phyloP scores from a whole-genome alignment of 2,113 vertebrate species.

The Physeter macrocephalus region DNA sequence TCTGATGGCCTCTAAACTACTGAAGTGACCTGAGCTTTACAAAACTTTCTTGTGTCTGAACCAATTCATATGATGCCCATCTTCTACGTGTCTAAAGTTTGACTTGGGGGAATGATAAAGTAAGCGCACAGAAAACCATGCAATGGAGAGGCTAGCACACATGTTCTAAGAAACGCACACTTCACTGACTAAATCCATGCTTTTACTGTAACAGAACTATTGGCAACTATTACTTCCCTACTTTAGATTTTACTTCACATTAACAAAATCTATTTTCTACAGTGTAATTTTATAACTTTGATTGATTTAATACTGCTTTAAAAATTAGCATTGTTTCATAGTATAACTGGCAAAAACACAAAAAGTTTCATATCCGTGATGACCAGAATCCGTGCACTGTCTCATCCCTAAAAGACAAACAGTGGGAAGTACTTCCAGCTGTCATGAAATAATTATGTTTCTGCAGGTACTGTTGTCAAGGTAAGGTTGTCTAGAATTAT shows the following conservation, averaged over 20 bases:
- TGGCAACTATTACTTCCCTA: background rate
- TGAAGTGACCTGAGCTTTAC: background rate
- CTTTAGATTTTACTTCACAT: background rate
- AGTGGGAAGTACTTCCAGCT: background rate
- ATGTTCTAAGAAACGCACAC: background rate
- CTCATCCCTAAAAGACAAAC: background rate
- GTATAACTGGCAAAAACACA: background rate
- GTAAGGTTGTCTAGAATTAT: background rate
- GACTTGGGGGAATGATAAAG: background rate
- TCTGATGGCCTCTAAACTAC: background rate
- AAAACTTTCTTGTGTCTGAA: background rate
- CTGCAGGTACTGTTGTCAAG: background rate
- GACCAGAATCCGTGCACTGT: background rate
- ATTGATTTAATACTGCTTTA: background rate
- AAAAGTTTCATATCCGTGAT: background rate
- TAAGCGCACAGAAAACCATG: background rate
- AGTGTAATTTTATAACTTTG: background rate
- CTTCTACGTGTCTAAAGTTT: background rate
- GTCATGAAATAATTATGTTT: background rate
- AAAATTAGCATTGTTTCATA: background rate
- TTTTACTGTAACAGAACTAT: background rate
- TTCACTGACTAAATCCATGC: background rate
- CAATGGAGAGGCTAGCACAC: background rate
- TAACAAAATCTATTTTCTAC: background rate
- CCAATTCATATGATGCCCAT: background rate